A percentile compares a stretch with the other conserved stretches of the same genome.
phyloP scores from a whole-genome alignment of 2,797 vertebrate genomes.

The Melanotaenia pygmaea region DNA sequence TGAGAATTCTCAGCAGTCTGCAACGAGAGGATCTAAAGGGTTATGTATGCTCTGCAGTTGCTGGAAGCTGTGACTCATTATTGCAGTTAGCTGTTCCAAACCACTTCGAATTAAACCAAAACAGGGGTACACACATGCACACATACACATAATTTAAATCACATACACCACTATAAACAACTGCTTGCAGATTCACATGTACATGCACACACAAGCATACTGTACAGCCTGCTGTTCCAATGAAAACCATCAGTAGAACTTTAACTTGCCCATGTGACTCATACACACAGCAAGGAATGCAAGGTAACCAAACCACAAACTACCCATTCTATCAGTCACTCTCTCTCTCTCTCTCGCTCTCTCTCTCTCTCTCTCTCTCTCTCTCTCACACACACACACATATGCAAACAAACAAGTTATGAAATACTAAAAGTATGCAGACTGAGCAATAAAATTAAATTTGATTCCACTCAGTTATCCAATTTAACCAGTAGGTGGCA shows the following conservation, averaged over 20 bases:
- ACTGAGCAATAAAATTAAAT: constrained; percentile 26
- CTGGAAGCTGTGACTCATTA: constrained; percentile 82
- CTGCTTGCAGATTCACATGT: not conserved
- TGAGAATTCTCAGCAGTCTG: constrained; percentile 27
- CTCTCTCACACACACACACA: not conserved
- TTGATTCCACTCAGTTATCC: not conserved
- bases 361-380: constrained; percentile 6
- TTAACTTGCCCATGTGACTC: constrained; percentile 57
- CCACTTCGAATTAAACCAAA: constrained; percentile 69
- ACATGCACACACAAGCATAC: constrained; percentile 19
- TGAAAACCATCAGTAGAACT: constrained; percentile 40
- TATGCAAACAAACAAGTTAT: constrained; percentile 26
- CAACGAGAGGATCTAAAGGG: constrained; percentile 18
- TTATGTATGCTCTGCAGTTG: constrained; percentile 31
- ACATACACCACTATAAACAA: constrained; percentile 15
- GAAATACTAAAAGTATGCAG: constrained; percentile 37
- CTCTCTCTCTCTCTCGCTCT: not conserved
- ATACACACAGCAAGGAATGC: constrained; percentile 47
- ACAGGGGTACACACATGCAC: constrained; percentile 31
- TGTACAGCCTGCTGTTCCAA: constrained; percentile 25
- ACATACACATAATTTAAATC: constrained; percentile 19
- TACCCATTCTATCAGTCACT: constrained; percentile 12
- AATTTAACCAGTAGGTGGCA: constrained; percentile 62
- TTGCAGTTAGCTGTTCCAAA: constrained; percentile 66
- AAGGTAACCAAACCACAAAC: constrained; percentile 61